Evolutionary conservation across 2,797 vertebrate species (phyloP), one percentile per base, ranked within the genome.

Genomic region (Labeo calbasu): DNA sequence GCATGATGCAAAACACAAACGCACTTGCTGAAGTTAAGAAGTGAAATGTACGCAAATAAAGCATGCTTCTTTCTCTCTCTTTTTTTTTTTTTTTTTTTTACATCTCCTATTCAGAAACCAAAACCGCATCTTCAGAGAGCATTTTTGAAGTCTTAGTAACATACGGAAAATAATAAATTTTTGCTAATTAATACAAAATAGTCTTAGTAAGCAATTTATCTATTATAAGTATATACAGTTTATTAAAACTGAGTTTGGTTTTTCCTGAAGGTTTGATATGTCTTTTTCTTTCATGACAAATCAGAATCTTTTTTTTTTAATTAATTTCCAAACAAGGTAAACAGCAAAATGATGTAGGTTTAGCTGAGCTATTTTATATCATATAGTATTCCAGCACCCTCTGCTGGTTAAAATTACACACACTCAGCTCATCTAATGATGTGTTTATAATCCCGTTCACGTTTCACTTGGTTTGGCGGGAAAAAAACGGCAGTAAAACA

Each of bases 351-450:
- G 28, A 19, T 25, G 19, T 14, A 53, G 28, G 17, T 53, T 76
- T 43, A 66, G 23, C 68, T 12, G 36, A 59, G 28, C 4, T 68
- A 11, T 12, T 78, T 63, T 36, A 43, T 50, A 5, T 36, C 13
- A 68, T 69, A 57, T 84, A 8, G 55, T 50, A 50, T 77, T 71
- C 32, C 21, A 36, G 83, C 68, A 63, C 85, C 88, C 77, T 55
- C 88, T 86, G 43, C n/a, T 87, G 88, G 81, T 59, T 71, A 50
- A 59, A 53, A 36, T 43, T 46, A 25, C 7, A 59, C 28, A 23
- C 21, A 13, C 40, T 36, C 9, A 32, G 10, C 36, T 57, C 17
- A 3, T 17, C 14, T 48, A 15, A n/a, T 25, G 21, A 80, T 46
- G 65, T 70, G 21, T 40, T 61, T 23, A 28, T 13, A 51, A 23